Evolutionary conservation across 2,113 vertebrate genomes (phyloP), one percentile per base, ranked within the genome.

Genomic region (Sturnus vulgaris): DNA sequence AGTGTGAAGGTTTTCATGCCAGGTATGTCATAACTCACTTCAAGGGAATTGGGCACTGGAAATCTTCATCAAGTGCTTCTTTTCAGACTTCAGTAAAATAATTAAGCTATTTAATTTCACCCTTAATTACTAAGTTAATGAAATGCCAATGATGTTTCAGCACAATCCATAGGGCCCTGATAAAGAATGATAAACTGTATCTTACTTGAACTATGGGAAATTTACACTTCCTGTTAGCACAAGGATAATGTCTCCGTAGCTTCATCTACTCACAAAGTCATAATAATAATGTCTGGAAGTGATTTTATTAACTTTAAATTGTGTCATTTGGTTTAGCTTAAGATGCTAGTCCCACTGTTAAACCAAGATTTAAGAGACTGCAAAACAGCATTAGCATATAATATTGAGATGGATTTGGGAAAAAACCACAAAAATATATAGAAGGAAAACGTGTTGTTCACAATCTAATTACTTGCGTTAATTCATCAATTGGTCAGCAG

Each of bases 111-210:
- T 91, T 93, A 40, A 94, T 91, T 94, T 95, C 78, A 94, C 57
- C 47, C 65, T 93, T 88, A 95, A 95, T 93, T 90, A 95, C 78
- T 78, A 89, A 93, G 87, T 56, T 90, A 97, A 96, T 72, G 65
- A 94, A 96, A 91, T 60, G 86, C 52, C 89, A 93, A 53, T 88
- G 78, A 91, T 79, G 79, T 61, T 84, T 93, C 83, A 71, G 86
- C 44, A 95, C 61, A 86, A 85, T 75, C 80, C 79, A 92, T 61
- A 77, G 70, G 65, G 66, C 82, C 70, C 56, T 76, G 91, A 87
- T 94, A 90, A 82, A 82, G 85, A 88, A 94, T 27, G 47, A 94
- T 81, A 88, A 94, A 95, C 39, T 84, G 25, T 39, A 71, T 47
- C 72, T 83, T 76, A 69, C 47, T 61, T 47, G 57, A 95, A 86